Base-by-base conservation (phyloP, 2,113 vertebrate species). In the Lutjanus erythropterus region DNA sequence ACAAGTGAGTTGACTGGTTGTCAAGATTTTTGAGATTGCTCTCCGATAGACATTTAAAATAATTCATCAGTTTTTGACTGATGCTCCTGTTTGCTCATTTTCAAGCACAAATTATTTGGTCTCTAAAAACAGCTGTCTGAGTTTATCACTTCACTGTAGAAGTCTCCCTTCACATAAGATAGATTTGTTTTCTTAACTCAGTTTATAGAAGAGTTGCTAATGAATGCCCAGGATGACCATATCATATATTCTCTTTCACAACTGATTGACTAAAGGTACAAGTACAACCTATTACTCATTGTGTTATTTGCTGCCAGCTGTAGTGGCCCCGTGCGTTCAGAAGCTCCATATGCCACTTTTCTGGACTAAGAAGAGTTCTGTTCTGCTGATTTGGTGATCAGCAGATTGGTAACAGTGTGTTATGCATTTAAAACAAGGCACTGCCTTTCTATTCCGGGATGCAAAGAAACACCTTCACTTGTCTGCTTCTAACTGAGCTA, bases 401-500 rank as follows among this genome's bases (percentile, higher is more conserved):
- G 31, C 50, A 74, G 56, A 64, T 58, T 42, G 18, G 14, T 18
- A 33, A 31, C 25, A 19, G 4, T 33, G 37, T 50, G 58, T 41
- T 62, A 65, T 62, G 50, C 27, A 33, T 73, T 73, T 44, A 21
- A 75, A 37, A 78, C 25, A 61, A 49, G 18, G 49, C 31, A 5
- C 10, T 21, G n/a, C 23, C 61, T 74, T 49, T 31, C 21, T 8
- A 37, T 64, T 55, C 76, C 44, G 56, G 0, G n/a, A 80, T 46
- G 71, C 74, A 81, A 68, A 78, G 35, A 71, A 52, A 23, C 11
- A 9, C 6, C 50, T 44, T 53, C 7, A 42, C 39, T 33, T 7
- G 1, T 64, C 19, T 9, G 18, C 37, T 42, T 80, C 31, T 78
- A 89, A 90, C 90, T 88, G 87, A 71, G 8, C 5, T 73, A 88